Base-by-base conservation (phyloP, 2,888 invertebrate species). In the Lasioglossum leucozonium region DNA sequence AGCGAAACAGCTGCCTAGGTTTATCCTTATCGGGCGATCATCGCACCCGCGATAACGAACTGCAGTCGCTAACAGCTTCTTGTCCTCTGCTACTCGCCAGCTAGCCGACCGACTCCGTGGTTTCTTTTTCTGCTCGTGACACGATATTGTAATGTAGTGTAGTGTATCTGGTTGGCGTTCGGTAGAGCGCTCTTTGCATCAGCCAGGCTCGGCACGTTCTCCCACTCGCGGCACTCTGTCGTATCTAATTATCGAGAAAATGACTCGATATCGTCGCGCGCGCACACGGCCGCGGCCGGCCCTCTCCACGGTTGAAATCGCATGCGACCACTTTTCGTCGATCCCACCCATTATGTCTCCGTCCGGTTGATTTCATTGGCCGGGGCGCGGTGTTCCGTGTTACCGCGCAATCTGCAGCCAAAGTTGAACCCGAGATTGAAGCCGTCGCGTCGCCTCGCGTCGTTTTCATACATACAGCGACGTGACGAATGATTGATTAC, bases 1-100 rank as follows among this genome's bases (percentile, higher is more conserved):
- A 88, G 80, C 83, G 88, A 81, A 91, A 91, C 94, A 94, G 91
- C 94, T 94, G 94, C 91, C 92, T 92, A 90, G 87, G 83, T 65
- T 76, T 89, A 85, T 88, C 22, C 82, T 88, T 91, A 91, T 91
- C 91, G 77, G 71, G 22, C 34, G 84, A 40, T 22, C 55, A 62
- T 42, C 79, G 40, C 55, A 62, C 34, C 79, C 34, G 10, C 62
- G 62, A 62, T 62, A 62, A 62, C 30, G 62, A 30, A 62, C 62
- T 13, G 30, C 62, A 16, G 0, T 62, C 47, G 78, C 74, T 26
- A 82, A 86, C 77, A 77, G 77, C 65, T 4, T 10, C 77, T 72
- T 42, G 47, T 67, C 67, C 81, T n/a, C n/a, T n/a, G n/a, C n/a
- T n/a, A 80, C 79, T 85, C 76, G 74, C 58, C 72, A 42, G 51